Percentiles rank a stretch among this genome's conserved stretches.
Evolutionary conservation across 2,888 invertebrate genomes (phyloP).

Genomic region (Gandaritis pyraliata): DNA sequence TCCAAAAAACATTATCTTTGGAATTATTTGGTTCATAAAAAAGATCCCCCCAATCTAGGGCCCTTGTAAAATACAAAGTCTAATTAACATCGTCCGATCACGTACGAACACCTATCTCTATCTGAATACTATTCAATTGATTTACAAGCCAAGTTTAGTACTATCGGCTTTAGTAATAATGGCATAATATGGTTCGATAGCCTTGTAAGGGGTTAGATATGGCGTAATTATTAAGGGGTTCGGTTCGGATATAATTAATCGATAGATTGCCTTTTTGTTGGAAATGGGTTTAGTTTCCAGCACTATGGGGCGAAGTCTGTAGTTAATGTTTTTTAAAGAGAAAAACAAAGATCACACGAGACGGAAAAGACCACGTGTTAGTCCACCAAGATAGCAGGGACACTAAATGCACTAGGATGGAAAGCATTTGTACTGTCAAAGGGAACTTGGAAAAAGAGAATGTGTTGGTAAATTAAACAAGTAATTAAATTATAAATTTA

Average conservation of each 20-base stretch:
- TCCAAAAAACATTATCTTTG: too few relatives aligned
- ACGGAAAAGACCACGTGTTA: too few relatives aligned
- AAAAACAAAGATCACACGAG: too few relatives aligned
- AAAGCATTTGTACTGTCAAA: too few relatives aligned
- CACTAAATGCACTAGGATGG: too few relatives aligned
- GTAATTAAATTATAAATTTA: too few relatives aligned
- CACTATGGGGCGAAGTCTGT: not conserved
- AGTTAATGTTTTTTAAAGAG: too few relatives aligned
- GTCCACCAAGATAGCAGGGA: too few relatives aligned
- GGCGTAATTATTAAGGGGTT: constrained; percentile 14
- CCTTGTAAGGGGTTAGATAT: constrained; percentile 26
- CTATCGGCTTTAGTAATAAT: constrained; percentile 30
- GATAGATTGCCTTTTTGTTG: not conserved
- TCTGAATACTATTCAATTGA: constrained; percentile 29
- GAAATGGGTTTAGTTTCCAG: not conserved
- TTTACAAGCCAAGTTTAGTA: constrained; percentile 32
- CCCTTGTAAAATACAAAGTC: constrained; percentile 6
- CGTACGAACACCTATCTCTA: constrained; percentile 22
- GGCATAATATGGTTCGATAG: constrained; percentile 28
- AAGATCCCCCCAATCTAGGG: constrained; percentile 1
- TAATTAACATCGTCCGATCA: constrained; percentile 22
- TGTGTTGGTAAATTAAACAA: too few relatives aligned
- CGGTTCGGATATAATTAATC: constrained; percentile 2
- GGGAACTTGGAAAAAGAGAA: too few relatives aligned
- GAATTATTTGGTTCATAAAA: not conserved